Percentiles rank a stretch among this genome's conserved stretches.
Conservation (phyloP, 2,797 vertebrate species). For the Diglossa cyanea region DNA sequence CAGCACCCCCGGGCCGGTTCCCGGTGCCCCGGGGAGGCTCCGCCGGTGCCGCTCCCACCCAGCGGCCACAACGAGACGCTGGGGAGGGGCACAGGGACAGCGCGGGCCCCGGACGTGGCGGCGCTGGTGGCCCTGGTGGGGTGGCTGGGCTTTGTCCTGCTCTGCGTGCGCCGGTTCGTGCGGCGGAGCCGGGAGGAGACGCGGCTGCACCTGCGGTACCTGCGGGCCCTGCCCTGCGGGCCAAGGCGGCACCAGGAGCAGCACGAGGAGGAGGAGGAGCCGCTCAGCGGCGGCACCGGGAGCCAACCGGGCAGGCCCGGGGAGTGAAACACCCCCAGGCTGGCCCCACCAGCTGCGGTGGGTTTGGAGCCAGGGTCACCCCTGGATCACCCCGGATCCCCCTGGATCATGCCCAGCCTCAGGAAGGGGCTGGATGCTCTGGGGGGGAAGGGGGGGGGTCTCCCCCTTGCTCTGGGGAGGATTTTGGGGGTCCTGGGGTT, state of each 20-base stretch:
- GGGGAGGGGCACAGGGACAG: conserved; percentile 44
- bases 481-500: not conserved
- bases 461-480: not conserved
- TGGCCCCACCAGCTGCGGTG: not conserved
- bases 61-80: conserved; percentile 32
- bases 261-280: not conserved
- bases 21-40: conserved; percentile 69
- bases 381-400: no score
- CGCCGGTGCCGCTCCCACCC: conserved; percentile 31
- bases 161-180: conserved; percentile 81
- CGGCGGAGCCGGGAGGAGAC: conserved; percentile 79
- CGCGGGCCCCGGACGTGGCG: conserved; percentile 65
- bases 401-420: rapidly evolving
- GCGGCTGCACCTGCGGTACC: conserved; percentile 77
- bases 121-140: conserved; percentile 83
- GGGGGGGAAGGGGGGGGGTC: not conserved
- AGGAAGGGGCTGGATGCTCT: not conserved
- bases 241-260: no score
- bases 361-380: not conserved
- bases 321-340: not conserved
- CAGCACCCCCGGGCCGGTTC: conserved; percentile 61
- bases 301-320: not conserved
- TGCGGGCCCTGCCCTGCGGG: conserved; percentile 73
- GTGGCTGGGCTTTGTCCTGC: conserved; percentile 81
- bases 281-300: not conserved